A percentile compares a stretch with the other conserved stretches of the same genome.
These are phyloP conservation scores for Scaptomyza hsui DNA, from an alignment of 1,140 invertebrate genomes.

Conservation along the genomic window DNA sequence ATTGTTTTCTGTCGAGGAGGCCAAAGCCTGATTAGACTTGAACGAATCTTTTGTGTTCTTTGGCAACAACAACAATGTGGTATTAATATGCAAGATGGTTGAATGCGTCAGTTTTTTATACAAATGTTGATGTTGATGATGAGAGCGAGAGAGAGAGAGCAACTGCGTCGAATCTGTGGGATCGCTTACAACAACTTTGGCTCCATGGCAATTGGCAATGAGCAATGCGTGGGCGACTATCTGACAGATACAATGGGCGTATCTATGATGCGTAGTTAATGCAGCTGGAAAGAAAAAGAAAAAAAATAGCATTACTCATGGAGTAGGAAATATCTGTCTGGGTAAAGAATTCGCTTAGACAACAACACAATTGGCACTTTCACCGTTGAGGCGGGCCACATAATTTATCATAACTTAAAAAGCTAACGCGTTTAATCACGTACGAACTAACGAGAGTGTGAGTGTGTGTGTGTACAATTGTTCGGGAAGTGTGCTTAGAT, in stretches of 20 bases:
- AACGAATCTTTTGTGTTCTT: neutral
- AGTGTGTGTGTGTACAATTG: conserved; percentile 31
- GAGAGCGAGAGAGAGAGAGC: conserved; percentile 41
- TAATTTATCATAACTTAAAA: conserved; percentile 74
- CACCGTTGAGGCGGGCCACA: conserved; percentile 47
- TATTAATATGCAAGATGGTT: conserved; percentile 35
- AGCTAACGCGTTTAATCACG: conserved; percentile 43
- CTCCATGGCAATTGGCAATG: conserved; percentile 42
- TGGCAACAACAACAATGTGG: neutral
- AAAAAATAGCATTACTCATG: conserved; percentile 50
- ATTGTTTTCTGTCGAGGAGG: conserved; percentile 64
- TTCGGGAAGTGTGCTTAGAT: conserved; percentile 40
- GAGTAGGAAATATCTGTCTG: conserved; percentile 68
- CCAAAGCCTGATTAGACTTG: conserved; percentile 19
- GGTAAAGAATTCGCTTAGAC: conserved; percentile 60
- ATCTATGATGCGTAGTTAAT: conserved; percentile 29
- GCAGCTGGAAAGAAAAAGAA: conserved; percentile 35
- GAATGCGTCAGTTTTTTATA: conserved; percentile 52
- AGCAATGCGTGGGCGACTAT: conserved; percentile 9
- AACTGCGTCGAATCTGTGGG: conserved; percentile 18
- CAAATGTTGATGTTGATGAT: conserved; percentile 45
- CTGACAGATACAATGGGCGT: conserved; percentile 2
- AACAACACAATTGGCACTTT: conserved; percentile 69
- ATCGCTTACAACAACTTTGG: conserved; percentile 69
- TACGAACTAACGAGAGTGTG: neutral